Percentiles rank a stretch among this genome's conserved stretches.
These are phyloP conservation scores for Sinella curviseta DNA, from an alignment of 1,140 invertebrate genomes.

Conservation along the genomic window DNA sequence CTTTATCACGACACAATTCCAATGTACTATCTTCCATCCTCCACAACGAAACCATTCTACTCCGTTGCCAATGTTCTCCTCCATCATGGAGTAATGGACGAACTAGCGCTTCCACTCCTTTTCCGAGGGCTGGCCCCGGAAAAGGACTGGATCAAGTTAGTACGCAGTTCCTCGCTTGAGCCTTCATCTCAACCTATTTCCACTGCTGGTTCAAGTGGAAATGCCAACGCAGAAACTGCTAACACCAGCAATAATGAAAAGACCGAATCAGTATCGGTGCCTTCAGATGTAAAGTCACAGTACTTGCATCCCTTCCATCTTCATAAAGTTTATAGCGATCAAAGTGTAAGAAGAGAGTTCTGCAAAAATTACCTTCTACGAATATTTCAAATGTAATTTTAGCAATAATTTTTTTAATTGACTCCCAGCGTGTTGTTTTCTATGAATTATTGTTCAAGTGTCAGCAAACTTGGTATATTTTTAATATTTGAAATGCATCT, in stretches of 20 bases:
- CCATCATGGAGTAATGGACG: slow-evolving; percentile 50
- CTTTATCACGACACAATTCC: slow-evolving; percentile 51
- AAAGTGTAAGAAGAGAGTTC: slow-evolving; percentile 41
- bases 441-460: slow-evolving; percentile 2
- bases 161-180: slow-evolving; percentile 36
- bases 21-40: slow-evolving; percentile 50
- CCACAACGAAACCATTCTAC: slow-evolving; percentile 48
- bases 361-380: slow-evolving; percentile 50
- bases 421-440: background rate
- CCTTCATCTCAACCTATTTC: background rate
- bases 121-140: slow-evolving; percentile 49
- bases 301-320: slow-evolving; percentile 51
- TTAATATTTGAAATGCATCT: background rate
- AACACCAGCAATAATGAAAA: slow-evolving; percentile 1
- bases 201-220: background rate
- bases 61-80: slow-evolving; percentile 51
- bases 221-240: background rate
- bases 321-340: slow-evolving; percentile 49
- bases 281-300: slow-evolving; percentile 40
- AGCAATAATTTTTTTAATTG: background rate
- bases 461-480: no score
- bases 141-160: slow-evolving; percentile 45
- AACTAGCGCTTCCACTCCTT: slow-evolving; percentile 50
- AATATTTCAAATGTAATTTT: slow-evolving; percentile 33
- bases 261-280: slow-evolving; percentile 29